Conservation (phyloP, 2,888 invertebrate species). For the Tenthredo mesomela region DNA sequence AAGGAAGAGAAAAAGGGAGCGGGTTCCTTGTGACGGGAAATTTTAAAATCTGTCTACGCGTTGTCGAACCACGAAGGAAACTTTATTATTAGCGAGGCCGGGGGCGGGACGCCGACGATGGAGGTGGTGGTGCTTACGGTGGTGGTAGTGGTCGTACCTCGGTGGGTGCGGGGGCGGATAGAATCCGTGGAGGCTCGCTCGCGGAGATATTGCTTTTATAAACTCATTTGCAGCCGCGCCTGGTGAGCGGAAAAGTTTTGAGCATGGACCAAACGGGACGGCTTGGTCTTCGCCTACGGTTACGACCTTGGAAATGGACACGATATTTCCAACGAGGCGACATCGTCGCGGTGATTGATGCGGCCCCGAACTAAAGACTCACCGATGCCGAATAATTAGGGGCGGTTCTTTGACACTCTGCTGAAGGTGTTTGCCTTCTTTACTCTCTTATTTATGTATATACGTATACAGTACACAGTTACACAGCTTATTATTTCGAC, state of each 20-base stretch:
- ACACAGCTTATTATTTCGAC: background rate
- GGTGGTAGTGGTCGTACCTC: slow-evolving; percentile 49
- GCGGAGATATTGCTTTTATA: slow-evolving; percentile 76
- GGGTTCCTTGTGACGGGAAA: slow-evolving; percentile 77
- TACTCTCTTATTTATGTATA: background rate
- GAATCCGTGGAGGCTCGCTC: slow-evolving; percentile 60
- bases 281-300: background rate
- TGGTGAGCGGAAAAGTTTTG: slow-evolving; percentile 45
- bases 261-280: background rate
- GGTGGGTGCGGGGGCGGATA: slow-evolving; percentile 54
- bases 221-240: slow-evolving; percentile 76
- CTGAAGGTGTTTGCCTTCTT: slow-evolving; percentile 67
- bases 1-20: slow-evolving; percentile 58
- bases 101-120: slow-evolving; percentile 46
- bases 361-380: slow-evolving; percentile 69
- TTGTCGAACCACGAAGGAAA: slow-evolving; percentile 77
- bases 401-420: slow-evolving; percentile 69
- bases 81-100: slow-evolving; percentile 75
- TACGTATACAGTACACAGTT: background rate
- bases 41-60: slow-evolving; percentile 78
- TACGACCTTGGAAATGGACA: slow-evolving; percentile 12
- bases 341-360: slow-evolving; percentile 71
- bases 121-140: slow-evolving; percentile 28
- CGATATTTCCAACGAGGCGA: slow-evolving; percentile 62
- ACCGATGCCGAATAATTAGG: slow-evolving; percentile 73